Conservation (phyloP, 2,113 vertebrate species). For the Charadrius vociferus region DNA sequence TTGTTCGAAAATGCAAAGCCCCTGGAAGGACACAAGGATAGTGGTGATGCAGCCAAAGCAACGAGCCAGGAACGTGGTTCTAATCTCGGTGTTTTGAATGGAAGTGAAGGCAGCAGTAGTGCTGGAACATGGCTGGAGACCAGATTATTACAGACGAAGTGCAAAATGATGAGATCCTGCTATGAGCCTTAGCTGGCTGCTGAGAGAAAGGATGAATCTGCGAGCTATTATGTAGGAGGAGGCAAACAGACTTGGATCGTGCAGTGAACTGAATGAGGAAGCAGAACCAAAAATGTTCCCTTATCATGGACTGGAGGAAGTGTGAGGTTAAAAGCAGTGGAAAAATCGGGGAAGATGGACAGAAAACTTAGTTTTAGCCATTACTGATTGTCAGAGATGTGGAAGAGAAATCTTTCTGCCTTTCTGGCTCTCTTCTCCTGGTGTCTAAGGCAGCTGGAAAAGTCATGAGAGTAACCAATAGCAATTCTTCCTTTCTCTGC, state of each 20-base stretch:
- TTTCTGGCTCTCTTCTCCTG: not conserved
- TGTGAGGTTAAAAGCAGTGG: not conserved
- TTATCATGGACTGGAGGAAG: not conserved
- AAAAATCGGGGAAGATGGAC: not conserved
- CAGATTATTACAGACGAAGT: not conserved
- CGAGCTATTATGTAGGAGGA: not conserved
- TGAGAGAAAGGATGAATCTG: slow-evolving; percentile 16
- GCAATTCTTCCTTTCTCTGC: not conserved
- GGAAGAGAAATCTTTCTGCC: not conserved
- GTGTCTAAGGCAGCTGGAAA: not conserved
- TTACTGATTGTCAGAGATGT: not conserved
- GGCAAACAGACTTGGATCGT: not conserved
- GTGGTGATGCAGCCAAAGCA: not conserved
- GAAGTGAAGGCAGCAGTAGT: not conserved
- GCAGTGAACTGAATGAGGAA: not conserved
- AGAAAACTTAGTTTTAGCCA: not conserved
- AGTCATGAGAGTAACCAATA: not conserved
- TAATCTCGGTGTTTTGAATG: not conserved
- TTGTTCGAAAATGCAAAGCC: not conserved
- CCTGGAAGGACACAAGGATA: not conserved
- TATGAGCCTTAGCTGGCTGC: not conserved
- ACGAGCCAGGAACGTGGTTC: not conserved
- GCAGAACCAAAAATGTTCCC: not conserved
- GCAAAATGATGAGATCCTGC: not conserved
- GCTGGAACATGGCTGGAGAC: not conserved